Percentiles rank a stretch among this genome's conserved stretches.
These are phyloP conservation scores for Burhinus oedicnemus DNA, from an alignment of 2,113 vertebrate genomes.

Conservation along the genomic window DNA sequence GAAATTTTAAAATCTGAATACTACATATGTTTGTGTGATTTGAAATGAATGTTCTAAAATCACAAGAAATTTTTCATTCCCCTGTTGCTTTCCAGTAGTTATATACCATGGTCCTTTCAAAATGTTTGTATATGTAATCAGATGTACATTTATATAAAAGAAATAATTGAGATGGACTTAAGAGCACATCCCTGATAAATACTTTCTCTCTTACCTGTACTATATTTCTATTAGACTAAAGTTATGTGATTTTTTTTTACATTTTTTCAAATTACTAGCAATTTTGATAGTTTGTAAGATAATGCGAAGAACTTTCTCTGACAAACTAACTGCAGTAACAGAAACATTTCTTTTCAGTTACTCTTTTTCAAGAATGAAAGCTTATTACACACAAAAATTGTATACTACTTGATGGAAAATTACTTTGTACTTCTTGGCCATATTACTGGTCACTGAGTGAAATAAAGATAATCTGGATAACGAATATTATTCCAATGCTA, in stretches of 20 bases:
- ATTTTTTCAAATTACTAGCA: constrained; percentile 88
- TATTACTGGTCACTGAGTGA: constrained; percentile 79
- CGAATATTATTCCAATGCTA: constrained; percentile 83
- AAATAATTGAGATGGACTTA: constrained; percentile 83
- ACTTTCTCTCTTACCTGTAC: constrained; percentile 86
- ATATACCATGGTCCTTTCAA: constrained; percentile 78
- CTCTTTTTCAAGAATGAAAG: constrained; percentile 88
- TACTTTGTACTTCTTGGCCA: constrained; percentile 84
- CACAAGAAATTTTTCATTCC: constrained; percentile 71
- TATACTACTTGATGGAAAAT: constrained; percentile 86
- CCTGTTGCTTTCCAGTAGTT: constrained; percentile 77
- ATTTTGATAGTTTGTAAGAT: constrained; percentile 92
- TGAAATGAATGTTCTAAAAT: constrained; percentile 71
- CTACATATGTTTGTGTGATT: constrained; percentile 65
- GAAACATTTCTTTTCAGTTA: constrained; percentile 89
- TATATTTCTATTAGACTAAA: constrained; percentile 90
- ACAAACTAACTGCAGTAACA: constrained; percentile 90
- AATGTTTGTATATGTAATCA: constrained; percentile 87
- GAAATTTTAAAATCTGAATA: constrained; percentile 48
- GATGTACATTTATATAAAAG: constrained; percentile 86
- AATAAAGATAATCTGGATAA: constrained; percentile 87
- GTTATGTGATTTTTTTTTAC: constrained; percentile 87
- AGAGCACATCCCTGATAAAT: constrained; percentile 86
- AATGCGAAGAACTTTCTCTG: constrained; percentile 87
- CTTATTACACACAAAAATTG: constrained; percentile 87